phyloP scores from a whole-genome alignment of 2,888 invertebrate species.

The Watsonalla cultraria region DNA sequence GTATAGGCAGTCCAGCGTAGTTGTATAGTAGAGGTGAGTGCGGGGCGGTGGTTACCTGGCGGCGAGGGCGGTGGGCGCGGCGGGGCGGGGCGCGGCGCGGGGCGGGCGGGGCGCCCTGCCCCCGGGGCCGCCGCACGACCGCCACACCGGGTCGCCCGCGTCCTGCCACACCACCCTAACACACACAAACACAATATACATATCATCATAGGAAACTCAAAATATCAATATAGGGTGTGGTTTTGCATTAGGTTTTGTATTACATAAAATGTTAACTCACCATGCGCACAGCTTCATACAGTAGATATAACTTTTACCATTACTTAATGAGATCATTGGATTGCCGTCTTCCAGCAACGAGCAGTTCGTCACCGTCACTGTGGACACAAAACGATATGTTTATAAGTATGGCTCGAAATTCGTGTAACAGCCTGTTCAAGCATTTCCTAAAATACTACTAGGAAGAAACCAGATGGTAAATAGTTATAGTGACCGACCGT shows the following conservation, averaged over 20 bases:
- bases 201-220: background rate
- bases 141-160: slow-evolving; percentile 60
- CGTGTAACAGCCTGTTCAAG: no score
- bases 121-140: slow-evolving; percentile 34
- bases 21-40: no score
- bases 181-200: background rate
- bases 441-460: no score
- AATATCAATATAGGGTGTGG: background rate
- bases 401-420: background rate
- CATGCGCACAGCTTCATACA: slow-evolving; percentile 86
- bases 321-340: slow-evolving; percentile 90
- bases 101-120: background rate
- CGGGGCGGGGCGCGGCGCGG: slow-evolving; percentile 4
- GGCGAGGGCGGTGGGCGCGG: slow-evolving; percentile 19
- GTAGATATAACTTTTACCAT: slow-evolving; percentile 91
- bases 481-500: slow-evolving; percentile 49
- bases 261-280: slow-evolving; percentile 65
- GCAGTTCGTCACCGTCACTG: slow-evolving; percentile 78
- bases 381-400: slow-evolving; percentile 17
- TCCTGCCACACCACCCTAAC: slow-evolving; percentile 65
- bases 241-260: no score
- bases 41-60: slow-evolving; percentile 7
- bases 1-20: no score
- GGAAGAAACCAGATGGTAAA: no score
- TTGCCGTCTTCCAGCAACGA: slow-evolving; percentile 85